These are phyloP conservation scores for Parasteatoda tepidariorum DNA, from an alignment of 1,140 invertebrate genomes.

Conservation along the genomic window DNA sequence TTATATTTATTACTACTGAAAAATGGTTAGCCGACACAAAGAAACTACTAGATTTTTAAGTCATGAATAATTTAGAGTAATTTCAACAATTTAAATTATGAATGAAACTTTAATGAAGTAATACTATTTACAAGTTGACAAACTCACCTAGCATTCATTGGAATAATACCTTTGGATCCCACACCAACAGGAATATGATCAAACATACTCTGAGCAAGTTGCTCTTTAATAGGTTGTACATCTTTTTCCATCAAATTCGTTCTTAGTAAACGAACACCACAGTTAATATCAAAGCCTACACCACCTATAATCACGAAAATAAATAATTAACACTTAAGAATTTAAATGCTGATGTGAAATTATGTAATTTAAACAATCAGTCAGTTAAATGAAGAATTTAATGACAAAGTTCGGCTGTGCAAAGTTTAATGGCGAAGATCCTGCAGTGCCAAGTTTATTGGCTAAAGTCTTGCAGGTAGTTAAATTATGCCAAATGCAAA, in stretches of 20 bases:
- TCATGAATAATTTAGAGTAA: neutral
- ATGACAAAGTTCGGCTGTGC: too few species aligned
- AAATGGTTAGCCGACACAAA: too few species aligned
- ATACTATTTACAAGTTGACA: neutral
- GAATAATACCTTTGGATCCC: constrained; percentile 98
- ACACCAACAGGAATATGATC: constrained; percentile 99
- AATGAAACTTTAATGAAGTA: neutral
- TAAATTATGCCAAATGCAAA: too few species aligned
- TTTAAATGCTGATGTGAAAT: neutral
- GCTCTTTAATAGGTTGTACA: constrained; percentile 95
- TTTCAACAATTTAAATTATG: neutral
- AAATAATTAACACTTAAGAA: neutral
- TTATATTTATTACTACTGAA: too few species aligned
- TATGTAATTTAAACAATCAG: too few species aligned
- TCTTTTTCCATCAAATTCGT: constrained; percentile 97
- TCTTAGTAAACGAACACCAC: constrained; percentile 93
- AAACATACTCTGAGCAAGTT: constrained; percentile 97
- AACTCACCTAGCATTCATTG: constrained; percentile 86
- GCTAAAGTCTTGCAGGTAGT: too few species aligned
- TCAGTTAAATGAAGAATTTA: neutral
- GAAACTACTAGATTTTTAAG: neutral
- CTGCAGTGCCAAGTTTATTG: neutral
- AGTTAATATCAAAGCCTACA: constrained; percentile 99
- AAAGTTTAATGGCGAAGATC: neutral
- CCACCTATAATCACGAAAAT: constrained; percentile 73